phyloP scores from a whole-genome alignment of 1,140 invertebrate species.

The Macrocentrus cingulum region DNA sequence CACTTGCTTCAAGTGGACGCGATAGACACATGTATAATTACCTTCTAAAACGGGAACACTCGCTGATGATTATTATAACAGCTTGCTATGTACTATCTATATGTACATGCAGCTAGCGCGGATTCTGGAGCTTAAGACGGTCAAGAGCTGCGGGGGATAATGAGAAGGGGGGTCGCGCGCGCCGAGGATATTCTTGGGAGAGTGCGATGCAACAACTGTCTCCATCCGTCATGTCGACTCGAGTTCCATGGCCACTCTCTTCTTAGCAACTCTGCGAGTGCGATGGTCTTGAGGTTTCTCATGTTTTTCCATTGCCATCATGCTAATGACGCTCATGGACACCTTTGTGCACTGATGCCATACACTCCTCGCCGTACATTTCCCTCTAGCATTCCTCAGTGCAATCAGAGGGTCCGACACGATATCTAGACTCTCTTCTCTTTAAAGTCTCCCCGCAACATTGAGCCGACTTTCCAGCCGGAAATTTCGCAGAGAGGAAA shows the following conservation, averaged over 20 bases:
- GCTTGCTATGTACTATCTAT: neutral
- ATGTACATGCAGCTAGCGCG: neutral
- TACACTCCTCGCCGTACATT: too few relatives aligned
- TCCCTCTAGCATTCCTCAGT: too few relatives aligned
- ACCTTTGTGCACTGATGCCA: too few relatives aligned
- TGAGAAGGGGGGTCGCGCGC: neutral
- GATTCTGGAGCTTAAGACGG: conserved; percentile 16
- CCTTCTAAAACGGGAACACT: conserved; percentile 4
- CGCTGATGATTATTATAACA: too few relatives aligned
- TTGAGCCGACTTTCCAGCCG: too few relatives aligned
- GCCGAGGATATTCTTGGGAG: conserved; percentile 33
- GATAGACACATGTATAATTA: conserved; percentile 19
- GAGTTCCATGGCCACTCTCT: conserved; percentile 7
- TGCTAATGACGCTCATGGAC: too few relatives aligned
- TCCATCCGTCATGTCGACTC: conserved; percentile 31
- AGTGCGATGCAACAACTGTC: conserved; percentile 35
- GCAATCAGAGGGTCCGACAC: too few relatives aligned
- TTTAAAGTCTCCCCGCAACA: too few relatives aligned
- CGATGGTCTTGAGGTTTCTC: neutral
- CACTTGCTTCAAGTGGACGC: neutral
- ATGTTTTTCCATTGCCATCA: neutral
- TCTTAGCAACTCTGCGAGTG: too few relatives aligned
- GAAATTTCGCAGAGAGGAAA: too few relatives aligned
- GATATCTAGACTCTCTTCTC: too few relatives aligned
- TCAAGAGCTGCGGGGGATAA: conserved; percentile 17